Conservation (phyloP, 2,797 vertebrate species). For the Hyperoplus lanceolatus region DNA sequence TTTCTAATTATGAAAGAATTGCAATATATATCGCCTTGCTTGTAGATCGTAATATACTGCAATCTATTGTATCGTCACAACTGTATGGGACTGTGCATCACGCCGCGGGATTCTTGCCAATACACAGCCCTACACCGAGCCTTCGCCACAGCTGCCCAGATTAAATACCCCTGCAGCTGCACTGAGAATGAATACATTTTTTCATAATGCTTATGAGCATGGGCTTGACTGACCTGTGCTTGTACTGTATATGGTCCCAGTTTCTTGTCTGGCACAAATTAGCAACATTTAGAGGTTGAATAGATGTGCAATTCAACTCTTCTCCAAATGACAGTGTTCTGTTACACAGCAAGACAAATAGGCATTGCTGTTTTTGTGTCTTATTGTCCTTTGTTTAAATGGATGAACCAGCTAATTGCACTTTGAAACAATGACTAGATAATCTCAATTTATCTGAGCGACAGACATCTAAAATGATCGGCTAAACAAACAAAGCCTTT, state of each 20-base stretch:
- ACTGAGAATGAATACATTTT: background rate
- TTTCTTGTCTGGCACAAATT: background rate
- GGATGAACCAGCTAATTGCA: constrained; percentile 56
- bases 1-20: too few relatives aligned
- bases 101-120: too few relatives aligned
- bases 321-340: constrained; percentile 32
- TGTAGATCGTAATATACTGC: too few relatives aligned
- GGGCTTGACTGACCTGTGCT: background rate
- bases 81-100: too few relatives aligned
- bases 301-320: constrained; percentile 36
- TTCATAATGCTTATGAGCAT: background rate
- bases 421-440: constrained; percentile 52
- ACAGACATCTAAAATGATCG: constrained; percentile 58
- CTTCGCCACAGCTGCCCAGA: too few relatives aligned
- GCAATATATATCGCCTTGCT: too few relatives aligned
- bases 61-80: too few relatives aligned
- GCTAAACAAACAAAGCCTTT: constrained; percentile 59
- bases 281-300: constrained; percentile 11
- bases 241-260: background rate
- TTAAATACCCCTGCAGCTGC: background rate
- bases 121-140: background rate
- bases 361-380: background rate
- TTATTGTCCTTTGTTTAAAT: constrained; percentile 49
- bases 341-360: constrained; percentile 12
- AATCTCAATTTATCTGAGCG: constrained; percentile 64